phyloP scores from a whole-genome alignment of 2,888 invertebrate genomes.

The Chaitophorus viminalis region DNA sequence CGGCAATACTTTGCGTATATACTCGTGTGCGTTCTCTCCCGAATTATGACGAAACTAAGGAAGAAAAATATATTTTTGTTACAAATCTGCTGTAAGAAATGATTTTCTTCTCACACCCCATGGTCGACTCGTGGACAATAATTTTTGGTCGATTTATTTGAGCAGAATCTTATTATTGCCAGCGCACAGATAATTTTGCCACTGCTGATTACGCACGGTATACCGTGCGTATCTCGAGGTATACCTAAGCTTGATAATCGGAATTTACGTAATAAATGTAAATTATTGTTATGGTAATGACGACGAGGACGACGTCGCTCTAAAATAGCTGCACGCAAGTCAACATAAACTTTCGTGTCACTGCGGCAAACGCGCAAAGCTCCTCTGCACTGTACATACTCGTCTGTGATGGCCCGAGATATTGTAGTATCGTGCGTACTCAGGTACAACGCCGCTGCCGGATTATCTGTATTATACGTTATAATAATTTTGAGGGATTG shows the following conservation, averaged over 20 bases:
- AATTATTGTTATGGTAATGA: not conserved
- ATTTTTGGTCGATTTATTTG: not conserved
- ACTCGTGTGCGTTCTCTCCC: not conserved
- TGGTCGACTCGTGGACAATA: not conserved
- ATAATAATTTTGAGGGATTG: slow-evolving; percentile 8
- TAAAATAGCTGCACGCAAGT: not conserved
- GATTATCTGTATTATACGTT: slow-evolving; percentile 1
- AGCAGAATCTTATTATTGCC: not conserved
- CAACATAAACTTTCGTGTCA: not conserved
- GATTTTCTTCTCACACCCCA: not conserved
- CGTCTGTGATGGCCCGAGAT: not conserved
- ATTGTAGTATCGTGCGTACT: not conserved
- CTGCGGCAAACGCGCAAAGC: not conserved
- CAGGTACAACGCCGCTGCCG: not conserved
- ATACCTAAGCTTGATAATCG: slow-evolving; percentile 11
- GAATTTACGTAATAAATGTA: not conserved
- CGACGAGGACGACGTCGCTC: not conserved
- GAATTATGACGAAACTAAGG: not conserved
- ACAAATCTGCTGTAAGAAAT: not conserved
- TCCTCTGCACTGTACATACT: not conserved
- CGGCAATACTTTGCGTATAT: not conserved
- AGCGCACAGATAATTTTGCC: too few species aligned
- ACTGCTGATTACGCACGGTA: too few species aligned
- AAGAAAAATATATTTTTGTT: not conserved
- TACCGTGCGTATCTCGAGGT: too few species aligned